Evolutionary conservation across 2,797 vertebrate species (phyloP).

Genomic region (Hozukius guyotensis): DNA sequence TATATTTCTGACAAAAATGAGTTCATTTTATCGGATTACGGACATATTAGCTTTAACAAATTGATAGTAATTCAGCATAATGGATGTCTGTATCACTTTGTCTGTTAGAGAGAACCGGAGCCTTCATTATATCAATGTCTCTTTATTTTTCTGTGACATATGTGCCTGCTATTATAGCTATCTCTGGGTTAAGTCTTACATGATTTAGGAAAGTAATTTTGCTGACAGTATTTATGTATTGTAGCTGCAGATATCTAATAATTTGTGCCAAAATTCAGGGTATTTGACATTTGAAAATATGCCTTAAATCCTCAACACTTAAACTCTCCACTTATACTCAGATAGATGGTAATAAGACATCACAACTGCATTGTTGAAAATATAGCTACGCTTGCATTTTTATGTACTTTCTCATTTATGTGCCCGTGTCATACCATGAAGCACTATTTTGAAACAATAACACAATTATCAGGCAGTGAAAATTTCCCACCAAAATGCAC

Average conservation of each 20-base stretch:
- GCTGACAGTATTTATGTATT: not conserved
- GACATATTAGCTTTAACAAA: constrained; percentile 54
- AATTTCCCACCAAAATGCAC: constrained; percentile 4
- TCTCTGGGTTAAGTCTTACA: not conserved
- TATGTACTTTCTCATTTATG: not conserved
- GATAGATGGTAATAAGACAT: not conserved
- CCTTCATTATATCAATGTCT: not conserved
- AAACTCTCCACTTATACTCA: not conserved
- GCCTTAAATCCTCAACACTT: not conserved
- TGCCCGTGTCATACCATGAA: not conserved
- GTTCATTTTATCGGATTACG: constrained; percentile 35
- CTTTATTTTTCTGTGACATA: not conserved
- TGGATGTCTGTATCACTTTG: constrained; percentile 42
- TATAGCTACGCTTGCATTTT: not conserved
- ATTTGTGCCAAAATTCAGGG: not conserved
- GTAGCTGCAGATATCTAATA: not conserved
- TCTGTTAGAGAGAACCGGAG: constrained; percentile 7
- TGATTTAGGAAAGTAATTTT: not conserved
- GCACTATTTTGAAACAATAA: not conserved
- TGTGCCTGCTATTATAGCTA: not conserved
- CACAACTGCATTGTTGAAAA: not conserved
- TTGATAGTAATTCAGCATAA: constrained; percentile 53
- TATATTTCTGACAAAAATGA: constrained; percentile 52
- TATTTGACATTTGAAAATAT: not conserved
- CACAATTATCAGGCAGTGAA: constrained; percentile 2